Conservation (phyloP, 1,140 invertebrate species). For the Tetramorium parvispinum region DNA sequence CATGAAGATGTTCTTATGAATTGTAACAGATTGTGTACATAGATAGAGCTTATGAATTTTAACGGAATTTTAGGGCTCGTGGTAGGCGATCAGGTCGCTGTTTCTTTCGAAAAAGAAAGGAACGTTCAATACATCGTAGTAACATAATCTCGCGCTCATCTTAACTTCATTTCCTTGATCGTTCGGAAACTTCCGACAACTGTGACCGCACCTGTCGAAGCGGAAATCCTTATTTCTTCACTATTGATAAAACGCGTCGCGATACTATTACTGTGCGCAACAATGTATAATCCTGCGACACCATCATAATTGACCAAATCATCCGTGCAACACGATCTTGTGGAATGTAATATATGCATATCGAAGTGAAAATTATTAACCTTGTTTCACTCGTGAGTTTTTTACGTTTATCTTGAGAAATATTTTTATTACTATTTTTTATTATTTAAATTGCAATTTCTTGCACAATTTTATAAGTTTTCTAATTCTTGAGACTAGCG, state of each 20-base stretch:
- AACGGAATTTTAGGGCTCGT: constrained; percentile 9
- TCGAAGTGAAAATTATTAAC: neutral
- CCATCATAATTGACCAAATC: constrained; percentile 40
- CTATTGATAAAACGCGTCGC: neutral
- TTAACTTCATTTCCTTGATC: constrained; percentile 39
- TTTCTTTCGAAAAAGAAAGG: neutral
- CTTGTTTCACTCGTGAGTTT: neutral
- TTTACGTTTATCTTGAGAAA: neutral
- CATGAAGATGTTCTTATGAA: constrained; percentile 9
- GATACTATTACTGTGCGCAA: no score
- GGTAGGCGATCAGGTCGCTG: neutral
- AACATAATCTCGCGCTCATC: constrained; percentile 37
- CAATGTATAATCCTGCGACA: neutral
- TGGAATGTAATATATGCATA: neutral
- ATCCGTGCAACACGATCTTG: neutral
- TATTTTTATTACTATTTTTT: neutral
- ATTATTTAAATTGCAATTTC: neutral
- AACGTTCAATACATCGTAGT: neutral
- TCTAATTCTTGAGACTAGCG: neutral
- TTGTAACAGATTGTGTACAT: constrained; percentile 17
- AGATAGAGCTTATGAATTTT: constrained; percentile 22
- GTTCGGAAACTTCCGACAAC: constrained; percentile 24
- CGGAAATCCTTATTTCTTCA: constrained; percentile 26
- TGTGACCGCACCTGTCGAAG: neutral
- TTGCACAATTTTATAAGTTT: neutral